These are phyloP conservation scores for Acestrorhynchus altus DNA, from an alignment of 2,797 vertebrate species.

Conservation along the genomic window DNA sequence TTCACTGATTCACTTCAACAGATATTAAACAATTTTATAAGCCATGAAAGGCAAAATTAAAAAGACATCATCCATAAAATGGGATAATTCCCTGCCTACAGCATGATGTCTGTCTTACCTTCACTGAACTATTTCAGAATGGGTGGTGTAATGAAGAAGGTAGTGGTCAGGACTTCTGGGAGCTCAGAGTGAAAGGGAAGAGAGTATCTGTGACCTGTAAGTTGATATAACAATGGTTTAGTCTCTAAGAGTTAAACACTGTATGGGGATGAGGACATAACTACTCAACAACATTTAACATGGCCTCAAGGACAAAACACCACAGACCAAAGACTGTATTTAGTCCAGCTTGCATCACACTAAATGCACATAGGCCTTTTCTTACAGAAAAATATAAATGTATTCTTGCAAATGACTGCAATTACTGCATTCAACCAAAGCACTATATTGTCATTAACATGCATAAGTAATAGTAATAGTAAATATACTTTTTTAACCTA, in stretches of 20 bases:
- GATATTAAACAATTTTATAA: constrained; percentile 96
- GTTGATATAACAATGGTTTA: constrained; percentile 13
- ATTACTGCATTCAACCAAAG: too few species aligned
- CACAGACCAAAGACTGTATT: not conserved
- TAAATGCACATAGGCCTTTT: not conserved
- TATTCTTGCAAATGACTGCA: too few species aligned
- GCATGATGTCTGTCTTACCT: constrained; percentile 86
- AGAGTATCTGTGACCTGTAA: constrained; percentile 28
- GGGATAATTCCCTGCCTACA: constrained; percentile 88
- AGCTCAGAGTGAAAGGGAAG: constrained; percentile 4
- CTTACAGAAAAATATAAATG: not conserved
- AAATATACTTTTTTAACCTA: too few species aligned
- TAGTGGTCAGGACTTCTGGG: constrained; percentile 2
- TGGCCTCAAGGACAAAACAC: not conserved
- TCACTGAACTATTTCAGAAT: constrained; percentile 73
- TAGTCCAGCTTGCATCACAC: not conserved
- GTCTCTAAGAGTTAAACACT: constrained; percentile 7
- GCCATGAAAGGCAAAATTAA: constrained; percentile 94
- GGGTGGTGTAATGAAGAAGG: constrained; percentile 18
- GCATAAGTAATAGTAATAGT: too few species aligned
- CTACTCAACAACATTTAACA: not conserved
- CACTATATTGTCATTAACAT: too few species aligned
- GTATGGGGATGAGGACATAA: constrained; percentile 9
- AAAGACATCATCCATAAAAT: constrained; percentile 90
- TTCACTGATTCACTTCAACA: constrained; percentile 93